These are phyloP conservation scores for Himalopsyche anomala DNA, from an alignment of 2,888 invertebrate species.

Conservation along the genomic window DNA sequence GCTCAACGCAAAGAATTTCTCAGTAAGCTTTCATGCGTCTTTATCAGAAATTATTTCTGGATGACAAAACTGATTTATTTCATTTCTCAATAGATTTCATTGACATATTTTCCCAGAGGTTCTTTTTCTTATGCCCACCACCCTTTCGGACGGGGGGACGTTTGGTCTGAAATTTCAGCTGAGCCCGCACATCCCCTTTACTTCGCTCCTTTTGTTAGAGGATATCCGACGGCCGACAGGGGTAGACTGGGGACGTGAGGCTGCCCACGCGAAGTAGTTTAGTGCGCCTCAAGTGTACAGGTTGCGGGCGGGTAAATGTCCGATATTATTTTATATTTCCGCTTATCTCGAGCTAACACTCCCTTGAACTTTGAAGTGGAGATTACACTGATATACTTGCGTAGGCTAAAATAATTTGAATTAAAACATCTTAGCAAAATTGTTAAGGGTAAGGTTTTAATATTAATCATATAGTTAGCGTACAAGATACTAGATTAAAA, in stretches of 20 bases:
- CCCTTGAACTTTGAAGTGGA: background rate
- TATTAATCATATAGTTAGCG: too few relatives aligned
- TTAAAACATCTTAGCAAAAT: too few relatives aligned
- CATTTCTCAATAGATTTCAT: conserved; percentile 26
- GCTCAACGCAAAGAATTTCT: background rate
- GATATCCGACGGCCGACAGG: background rate
- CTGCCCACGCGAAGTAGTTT: conserved; percentile 26
- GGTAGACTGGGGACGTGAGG: background rate
- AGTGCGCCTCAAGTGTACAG: background rate
- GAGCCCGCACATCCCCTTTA: background rate
- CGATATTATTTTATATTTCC: background rate
- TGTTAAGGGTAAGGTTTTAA: too few relatives aligned
- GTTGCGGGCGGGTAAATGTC: background rate
- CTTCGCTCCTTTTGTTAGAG: background rate
- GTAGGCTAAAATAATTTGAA: too few relatives aligned
- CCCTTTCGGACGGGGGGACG: background rate
- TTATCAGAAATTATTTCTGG: conserved; percentile 20
- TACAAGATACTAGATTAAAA: too few relatives aligned
- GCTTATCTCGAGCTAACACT: background rate
- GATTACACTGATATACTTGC: background rate
- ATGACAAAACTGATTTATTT: conserved; percentile 25
- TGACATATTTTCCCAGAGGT: conserved; percentile 23
- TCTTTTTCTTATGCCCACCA: background rate
- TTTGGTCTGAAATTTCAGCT: conserved; percentile 1
- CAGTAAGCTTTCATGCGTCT: conserved; percentile 1